phyloP scores from a whole-genome alignment of 2,888 invertebrate genomes.

The Phytoseiulus persimilis region DNA sequence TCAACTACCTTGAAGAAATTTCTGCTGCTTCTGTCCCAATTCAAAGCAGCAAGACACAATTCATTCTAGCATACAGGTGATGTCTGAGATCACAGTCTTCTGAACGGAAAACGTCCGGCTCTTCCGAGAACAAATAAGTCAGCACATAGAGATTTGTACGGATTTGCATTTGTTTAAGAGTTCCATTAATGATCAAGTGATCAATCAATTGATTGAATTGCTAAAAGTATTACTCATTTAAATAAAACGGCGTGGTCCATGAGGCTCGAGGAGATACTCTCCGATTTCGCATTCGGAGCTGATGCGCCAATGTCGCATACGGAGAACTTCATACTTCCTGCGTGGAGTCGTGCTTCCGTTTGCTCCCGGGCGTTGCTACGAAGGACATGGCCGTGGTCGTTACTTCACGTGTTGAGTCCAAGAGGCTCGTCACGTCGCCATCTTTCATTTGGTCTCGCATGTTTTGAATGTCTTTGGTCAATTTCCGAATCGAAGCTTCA shows the following conservation, averaged over 20 bases:
- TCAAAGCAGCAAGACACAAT: too few species aligned
- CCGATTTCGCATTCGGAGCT: not conserved
- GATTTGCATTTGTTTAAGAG: not conserved
- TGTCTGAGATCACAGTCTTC: too few species aligned
- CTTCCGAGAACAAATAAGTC: not conserved
- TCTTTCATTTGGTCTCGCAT: conserved; percentile 18
- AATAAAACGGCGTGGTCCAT: not conserved
- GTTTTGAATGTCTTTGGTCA: conserved; percentile 11
- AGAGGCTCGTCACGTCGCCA: not conserved
- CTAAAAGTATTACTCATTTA: not conserved
- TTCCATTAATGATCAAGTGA: not conserved
- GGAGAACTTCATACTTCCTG: not conserved
- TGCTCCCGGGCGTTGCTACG: not conserved
- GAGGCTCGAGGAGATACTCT: not conserved
- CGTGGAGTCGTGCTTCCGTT: not conserved
- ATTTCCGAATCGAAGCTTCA: conserved; percentile 6
- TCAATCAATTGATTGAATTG: not conserved
- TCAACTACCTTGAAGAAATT: not conserved
- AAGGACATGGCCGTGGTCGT: not conserved
- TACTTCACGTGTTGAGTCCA: not conserved
- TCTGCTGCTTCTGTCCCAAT: not conserved
- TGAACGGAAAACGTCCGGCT: not conserved
- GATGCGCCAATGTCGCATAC: not conserved
- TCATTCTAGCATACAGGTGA: too few species aligned
- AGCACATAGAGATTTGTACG: not conserved